Percentiles rank a stretch among this genome's conserved stretches.
Conservation (phyloP, 2,888 invertebrate species). For the Drosophila neonasuta region DNA sequence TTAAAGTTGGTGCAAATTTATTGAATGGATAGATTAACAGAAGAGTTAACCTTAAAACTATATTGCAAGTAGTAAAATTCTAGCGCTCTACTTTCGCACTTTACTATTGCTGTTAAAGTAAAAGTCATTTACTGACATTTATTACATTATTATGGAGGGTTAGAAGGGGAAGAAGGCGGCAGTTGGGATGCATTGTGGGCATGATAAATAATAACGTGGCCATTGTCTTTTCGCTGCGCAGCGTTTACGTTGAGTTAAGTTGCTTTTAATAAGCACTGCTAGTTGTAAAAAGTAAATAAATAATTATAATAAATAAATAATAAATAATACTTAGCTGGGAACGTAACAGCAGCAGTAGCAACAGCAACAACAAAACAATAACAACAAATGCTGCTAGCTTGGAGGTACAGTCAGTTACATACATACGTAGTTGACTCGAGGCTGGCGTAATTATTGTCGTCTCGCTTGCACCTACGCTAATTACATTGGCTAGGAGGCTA, state of each 20-base stretch:
- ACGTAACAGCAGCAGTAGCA: constrained; percentile 21
- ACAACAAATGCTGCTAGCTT: constrained; percentile 18
- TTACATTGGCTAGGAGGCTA: constrained; percentile 28
- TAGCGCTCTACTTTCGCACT: not conserved
- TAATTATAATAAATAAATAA: constrained; percentile 75
- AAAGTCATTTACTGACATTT: not conserved
- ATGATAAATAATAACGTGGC: constrained; percentile 36
- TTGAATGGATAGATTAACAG: constrained; percentile 5
- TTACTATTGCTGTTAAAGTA: not conserved
- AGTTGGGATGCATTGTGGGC: not conserved
- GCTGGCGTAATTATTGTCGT: constrained; percentile 13
- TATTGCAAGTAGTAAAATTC: not conserved
- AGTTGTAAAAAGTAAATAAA: constrained; percentile 63
- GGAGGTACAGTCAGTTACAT: constrained; percentile 41
- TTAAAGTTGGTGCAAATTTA: not conserved
- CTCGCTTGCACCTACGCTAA: constrained; percentile 42
- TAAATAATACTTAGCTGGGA: constrained; percentile 40
- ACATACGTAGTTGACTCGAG: not conserved
- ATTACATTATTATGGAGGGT: too few relatives aligned
- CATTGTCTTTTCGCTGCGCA: constrained; percentile 45
- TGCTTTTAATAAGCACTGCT: constrained; percentile 64
- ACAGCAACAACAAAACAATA: constrained; percentile 6
- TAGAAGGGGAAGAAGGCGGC: too few relatives aligned
- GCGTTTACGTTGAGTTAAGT: constrained; percentile 47
- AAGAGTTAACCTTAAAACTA: constrained; percentile 8